Evolutionary conservation across 2,888 invertebrate species (phyloP), one percentile per base, ranked within the genome.

Genomic region (Ophioninae sp.): DNA sequence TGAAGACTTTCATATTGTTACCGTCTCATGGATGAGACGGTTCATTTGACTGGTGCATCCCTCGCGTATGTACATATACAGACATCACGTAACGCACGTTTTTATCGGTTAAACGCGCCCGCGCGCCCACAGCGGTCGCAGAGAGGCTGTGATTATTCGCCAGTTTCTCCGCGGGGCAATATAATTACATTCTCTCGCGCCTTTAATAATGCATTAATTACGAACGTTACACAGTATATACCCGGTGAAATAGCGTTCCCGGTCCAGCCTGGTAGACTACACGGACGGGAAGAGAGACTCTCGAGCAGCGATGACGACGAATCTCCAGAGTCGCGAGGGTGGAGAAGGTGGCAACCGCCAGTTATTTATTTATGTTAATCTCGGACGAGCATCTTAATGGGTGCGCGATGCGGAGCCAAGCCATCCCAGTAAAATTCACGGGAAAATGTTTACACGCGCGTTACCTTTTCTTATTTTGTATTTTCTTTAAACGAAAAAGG

Each of bases 181-280:
- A 87, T 89, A 87, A 89, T 90, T 88, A 87, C 87, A 80, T 85
- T 87, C 84, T 86, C 87, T 87, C 87, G 87, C 86, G 79, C 85
- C 87, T 87, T 87, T 87, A 87, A 88, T 89, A 88, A 89, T 89
- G 87, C 88, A 88, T 87, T 89, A 87, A 90, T 90, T 88, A 88
- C 87, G 85, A 44, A 86, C 85, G 85, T 85, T 73, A 74, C 62
- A 67, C 23, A 41, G 44, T 44, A 44, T 44, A 44, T 44, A 39
- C 69, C 41, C 72, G 67, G 50, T 37, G 80, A 85, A 84, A 86
- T 86, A 82, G 74, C 82, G 83, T 79, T 68, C 70, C 62, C 64
- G 75, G 41, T 77, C 75, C 73, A 68, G 69, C 44, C 44, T 44
- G 44, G 44, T 30, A 30, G 30, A 30, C 30, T 30, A 30, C 30